Evolutionary conservation across 2,113 vertebrate species (phyloP), one percentile per base, ranked within the genome.

Genomic region (Oncorhynchus gorbuscha): DNA sequence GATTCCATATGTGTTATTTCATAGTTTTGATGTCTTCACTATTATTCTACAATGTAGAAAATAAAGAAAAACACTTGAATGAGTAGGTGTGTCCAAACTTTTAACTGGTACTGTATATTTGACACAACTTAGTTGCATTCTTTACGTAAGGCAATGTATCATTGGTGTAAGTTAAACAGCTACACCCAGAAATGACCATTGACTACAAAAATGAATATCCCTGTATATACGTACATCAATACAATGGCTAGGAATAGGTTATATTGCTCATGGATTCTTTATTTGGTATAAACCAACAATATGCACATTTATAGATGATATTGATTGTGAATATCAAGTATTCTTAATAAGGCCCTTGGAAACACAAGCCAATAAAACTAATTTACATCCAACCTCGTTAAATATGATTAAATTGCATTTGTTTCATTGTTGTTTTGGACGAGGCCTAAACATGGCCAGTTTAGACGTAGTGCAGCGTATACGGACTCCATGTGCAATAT

Each of bases 71-170:
- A 35, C 35, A 6, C 35, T 35, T 32, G 5, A 32, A 7, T 35
- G 32, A 35, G 32, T 35, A 35, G 32, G 32, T 35, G 32, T 35
- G 32, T 7, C 32, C 32, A 35, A 35, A 35, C 35, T 35, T 35
- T 35, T 35, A 6, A 35, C 35, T 35, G 6, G 35, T 35, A 35
- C 35, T 35, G 35, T 7, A 35, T 35, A 45, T 45, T 11, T 45
- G 9, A 70, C 55, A 73, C 75, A 74, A 67, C 45, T 76, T 55
- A 66, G 66, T 79, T 71, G 69, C 69, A 71, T 75, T 81, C 18
- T 35, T 80, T 76, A 81, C 74, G 86, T 91, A 91, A 93, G 89
- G 88, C 90, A 90, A 86, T 84, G 82, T 66, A 78, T 86, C 73
- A 77, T 65, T 73, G 30, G 20, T 81, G 51, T 74, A 73, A 76